A percentile compares a stretch with the other conserved stretches of the same genome.
Evolutionary conservation across 2,113 vertebrate genomes (phyloP).

Genomic region (Raphicerus campestris): DNA sequence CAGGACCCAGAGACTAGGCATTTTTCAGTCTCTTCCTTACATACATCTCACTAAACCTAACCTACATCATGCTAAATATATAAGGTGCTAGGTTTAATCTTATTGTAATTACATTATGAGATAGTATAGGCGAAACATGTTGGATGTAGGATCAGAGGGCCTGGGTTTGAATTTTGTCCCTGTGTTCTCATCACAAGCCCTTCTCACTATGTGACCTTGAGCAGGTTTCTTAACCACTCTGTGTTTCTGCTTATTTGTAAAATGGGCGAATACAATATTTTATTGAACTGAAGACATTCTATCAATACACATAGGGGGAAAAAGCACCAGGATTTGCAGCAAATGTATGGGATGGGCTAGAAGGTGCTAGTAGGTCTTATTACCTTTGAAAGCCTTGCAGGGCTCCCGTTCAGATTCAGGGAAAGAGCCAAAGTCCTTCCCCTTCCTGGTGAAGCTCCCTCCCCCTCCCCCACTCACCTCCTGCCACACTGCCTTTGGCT

Average conservation of each 20-base stretch:
- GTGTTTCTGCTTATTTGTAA: not conserved
- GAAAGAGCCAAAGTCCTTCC: not conserved
- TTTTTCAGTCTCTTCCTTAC: not conserved
- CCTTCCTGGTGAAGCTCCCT: not conserved
- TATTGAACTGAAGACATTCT: not conserved
- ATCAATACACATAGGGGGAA: not conserved
- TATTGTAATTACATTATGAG: not conserved
- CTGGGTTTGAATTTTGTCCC: not conserved
- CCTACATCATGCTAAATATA: not conserved
- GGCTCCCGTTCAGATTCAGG: not conserved
- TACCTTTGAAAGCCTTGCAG: not conserved
- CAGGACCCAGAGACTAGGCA: not conserved
- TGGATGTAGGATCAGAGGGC: not conserved
- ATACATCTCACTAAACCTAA: not conserved
- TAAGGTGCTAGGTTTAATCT: not conserved
- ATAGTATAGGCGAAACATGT: not conserved
- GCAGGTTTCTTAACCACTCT: not conserved
- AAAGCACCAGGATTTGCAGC: not conserved
- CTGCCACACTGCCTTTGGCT: not conserved
- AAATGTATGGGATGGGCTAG: not conserved
- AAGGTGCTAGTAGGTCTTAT: not conserved
- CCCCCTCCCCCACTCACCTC: no score
- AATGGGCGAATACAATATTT: not conserved
- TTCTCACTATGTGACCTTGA: not conserved
- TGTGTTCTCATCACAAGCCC: not conserved